Evolutionary conservation across 2,113 vertebrate genomes (phyloP).

Genomic region (Microcebus ravelobensis): DNA sequence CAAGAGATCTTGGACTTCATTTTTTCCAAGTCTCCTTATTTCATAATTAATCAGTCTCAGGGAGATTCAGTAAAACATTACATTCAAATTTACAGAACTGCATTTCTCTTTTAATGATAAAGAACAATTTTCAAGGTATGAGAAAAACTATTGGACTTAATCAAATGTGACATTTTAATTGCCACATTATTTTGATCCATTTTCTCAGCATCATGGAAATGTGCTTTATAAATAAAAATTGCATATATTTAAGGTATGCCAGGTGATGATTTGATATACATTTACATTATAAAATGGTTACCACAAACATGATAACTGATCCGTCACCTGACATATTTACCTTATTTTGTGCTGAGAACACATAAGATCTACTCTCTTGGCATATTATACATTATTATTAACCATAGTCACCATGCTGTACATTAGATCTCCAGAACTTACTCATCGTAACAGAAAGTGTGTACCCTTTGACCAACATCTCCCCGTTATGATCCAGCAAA

Average conservation of each 20-base stretch:
- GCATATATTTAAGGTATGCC: neutral
- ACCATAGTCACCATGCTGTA: neutral
- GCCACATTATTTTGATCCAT: neutral
- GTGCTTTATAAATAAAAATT: neutral
- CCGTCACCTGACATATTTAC: neutral
- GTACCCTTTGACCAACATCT: neutral
- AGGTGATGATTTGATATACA: neutral
- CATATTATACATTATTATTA: neutral
- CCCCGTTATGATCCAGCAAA: neutral
- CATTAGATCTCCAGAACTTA: neutral
- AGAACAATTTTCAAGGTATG: neutral
- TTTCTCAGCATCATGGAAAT: neutral
- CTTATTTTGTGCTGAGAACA: neutral
- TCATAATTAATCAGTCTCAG: neutral
- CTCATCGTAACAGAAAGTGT: neutral
- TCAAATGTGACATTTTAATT: neutral
- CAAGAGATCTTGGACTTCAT: neutral
- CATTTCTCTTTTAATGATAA: conserved; percentile 15
- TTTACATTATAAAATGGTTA: neutral
- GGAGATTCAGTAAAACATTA: neutral
- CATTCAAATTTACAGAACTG: neutral
- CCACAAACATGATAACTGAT: neutral
- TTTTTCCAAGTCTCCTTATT: neutral
- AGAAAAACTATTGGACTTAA: neutral
- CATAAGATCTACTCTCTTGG: neutral